These are phyloP conservation scores for Thymelicus sylvestris DNA, from an alignment of 2,888 invertebrate species.

Conservation along the genomic window DNA sequence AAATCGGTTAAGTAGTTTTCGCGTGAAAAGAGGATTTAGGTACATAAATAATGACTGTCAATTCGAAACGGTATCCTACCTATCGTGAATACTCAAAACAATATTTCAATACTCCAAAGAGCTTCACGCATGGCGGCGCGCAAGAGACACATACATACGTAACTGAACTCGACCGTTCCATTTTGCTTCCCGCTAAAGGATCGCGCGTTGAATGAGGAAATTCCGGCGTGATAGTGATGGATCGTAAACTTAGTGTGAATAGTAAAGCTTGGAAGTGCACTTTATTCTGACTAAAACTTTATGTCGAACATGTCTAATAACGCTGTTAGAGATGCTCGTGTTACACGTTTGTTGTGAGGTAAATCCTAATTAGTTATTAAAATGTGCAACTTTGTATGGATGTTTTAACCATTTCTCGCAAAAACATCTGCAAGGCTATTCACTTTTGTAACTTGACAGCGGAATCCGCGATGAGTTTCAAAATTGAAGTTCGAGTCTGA, in stretches of 20 bases:
- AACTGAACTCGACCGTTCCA: conserved; percentile 11
- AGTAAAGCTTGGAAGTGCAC: conserved; percentile 19
- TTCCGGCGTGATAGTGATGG: conserved; percentile 27
- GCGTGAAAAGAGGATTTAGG: too few relatives aligned
- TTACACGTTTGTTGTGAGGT: background rate
- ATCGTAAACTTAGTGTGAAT: conserved; percentile 22
- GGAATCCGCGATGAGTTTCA: too few relatives aligned
- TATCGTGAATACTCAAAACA: too few relatives aligned
- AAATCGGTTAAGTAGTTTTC: too few relatives aligned
- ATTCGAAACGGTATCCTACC: too few relatives aligned
- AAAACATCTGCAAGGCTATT: too few relatives aligned
- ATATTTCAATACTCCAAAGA: background rate
- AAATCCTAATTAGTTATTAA: background rate
- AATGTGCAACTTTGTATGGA: too few relatives aligned
- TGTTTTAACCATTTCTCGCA: too few relatives aligned
- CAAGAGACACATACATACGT: background rate
- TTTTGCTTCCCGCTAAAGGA: conserved; percentile 21
- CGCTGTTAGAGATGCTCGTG: background rate
- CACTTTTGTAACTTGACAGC: too few relatives aligned
- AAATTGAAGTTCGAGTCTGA: too few relatives aligned
- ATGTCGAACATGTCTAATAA: conserved; percentile 9
- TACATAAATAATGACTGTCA: too few relatives aligned
- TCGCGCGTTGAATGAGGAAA: conserved; percentile 21
- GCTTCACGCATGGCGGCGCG: background rate
- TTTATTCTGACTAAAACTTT: conserved; percentile 11